These are phyloP conservation scores for Montipora cactus DNA, from an alignment of 64 coral and sea anemone genomes.

Conservation along the genomic window DNA sequence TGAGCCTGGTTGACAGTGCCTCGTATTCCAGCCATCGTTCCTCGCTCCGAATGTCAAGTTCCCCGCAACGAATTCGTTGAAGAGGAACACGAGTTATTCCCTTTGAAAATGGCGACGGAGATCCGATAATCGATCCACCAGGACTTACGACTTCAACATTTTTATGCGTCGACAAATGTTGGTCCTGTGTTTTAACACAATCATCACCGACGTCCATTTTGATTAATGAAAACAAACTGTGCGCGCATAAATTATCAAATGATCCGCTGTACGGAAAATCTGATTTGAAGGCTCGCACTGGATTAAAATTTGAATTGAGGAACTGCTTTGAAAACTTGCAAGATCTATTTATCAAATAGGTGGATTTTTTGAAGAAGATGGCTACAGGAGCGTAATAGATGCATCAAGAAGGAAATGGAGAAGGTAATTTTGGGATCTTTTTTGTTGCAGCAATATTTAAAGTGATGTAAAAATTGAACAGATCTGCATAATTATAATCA, in stretches of 20 bases:
- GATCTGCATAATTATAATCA: background rate
- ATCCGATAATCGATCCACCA: background rate
- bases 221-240: constrained; percentile 90
- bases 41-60: constrained; percentile 71
- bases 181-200: background rate
- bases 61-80: constrained; percentile 86
- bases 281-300: constrained; percentile 24
- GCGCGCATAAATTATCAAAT: constrained; percentile 6
- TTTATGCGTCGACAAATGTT: background rate
- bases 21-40: constrained; percentile 92
- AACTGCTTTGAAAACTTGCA: background rate
- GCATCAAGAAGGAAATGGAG: constrained; percentile 26
- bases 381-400: background rate
- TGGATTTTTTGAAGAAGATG: background rate
- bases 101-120: constrained; percentile 7
- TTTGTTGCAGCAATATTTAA: background rate
- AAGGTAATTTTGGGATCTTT: background rate
- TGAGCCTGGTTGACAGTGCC: constrained; percentile 55
- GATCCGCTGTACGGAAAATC: constrained; percentile 34
- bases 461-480: background rate
- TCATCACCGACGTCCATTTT: constrained; percentile 74
- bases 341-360: background rate
- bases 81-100: constrained; percentile 70
- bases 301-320: too few relatives aligned
- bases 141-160: background rate